Evolutionary conservation across 2,113 vertebrate genomes (phyloP), one percentile per base, ranked within the genome.

Genomic region (Phodopus roborovskii): DNA sequence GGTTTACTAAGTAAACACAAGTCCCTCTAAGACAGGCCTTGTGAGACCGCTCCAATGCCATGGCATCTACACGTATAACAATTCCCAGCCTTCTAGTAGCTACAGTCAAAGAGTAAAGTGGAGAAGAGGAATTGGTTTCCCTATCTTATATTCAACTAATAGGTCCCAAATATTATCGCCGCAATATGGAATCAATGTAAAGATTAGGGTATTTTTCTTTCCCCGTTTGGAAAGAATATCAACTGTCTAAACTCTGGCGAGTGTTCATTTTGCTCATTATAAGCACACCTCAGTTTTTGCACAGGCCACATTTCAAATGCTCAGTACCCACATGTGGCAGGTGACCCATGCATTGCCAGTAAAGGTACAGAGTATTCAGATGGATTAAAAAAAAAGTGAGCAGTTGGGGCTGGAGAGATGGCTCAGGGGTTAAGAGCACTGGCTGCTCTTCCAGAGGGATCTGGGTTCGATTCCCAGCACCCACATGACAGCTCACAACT

Each of bases 1-100:
- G 33, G 90, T 66, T 97, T 91, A 96, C 97, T 93, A 97, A 97
- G 97, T 94, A 96, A 97, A 94, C 2, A 11, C 1, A 30, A 86
- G 87, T 4, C 71, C 95, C 81, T 17, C 33, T 42, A 86, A 48
- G 9, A 15, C 1, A 1, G 20, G 70, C 58, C 86, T 92, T 92
- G 94, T 50, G 78, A 15, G 50, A 81, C 79, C 84, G 88, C 8
- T 0, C 81, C 64, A 45, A 4, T 13, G 4, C 0, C 88, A 83
- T 15, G 60, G 68, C 36, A 83, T 90, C n/a, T 53, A 42, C 10
- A 2, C 36, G 20, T 7, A 22, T 3, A 39, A 56, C 39, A 33
- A 82, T 56, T 77, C 48, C 82, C 70, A 68, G n/a, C 66, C 75
- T 94, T 79, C 45, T 50, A 56, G 53, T 56, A 24, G 90, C 45